These are phyloP conservation scores for Pyrrhosoma nymphula DNA, from an alignment of 2,888 invertebrate genomes.

Conservation along the genomic window DNA sequence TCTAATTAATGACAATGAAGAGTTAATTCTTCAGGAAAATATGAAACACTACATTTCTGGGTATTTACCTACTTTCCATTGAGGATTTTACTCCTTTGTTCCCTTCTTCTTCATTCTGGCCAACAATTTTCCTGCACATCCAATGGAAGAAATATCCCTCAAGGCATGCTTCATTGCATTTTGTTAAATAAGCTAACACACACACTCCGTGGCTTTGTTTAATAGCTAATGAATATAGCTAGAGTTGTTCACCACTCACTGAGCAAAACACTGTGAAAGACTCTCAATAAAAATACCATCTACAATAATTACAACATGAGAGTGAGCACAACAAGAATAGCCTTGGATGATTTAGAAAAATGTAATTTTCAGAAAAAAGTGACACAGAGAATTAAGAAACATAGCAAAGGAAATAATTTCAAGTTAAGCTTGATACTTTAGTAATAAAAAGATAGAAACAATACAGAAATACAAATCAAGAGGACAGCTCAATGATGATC, in stretches of 20 bases:
- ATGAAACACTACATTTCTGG: background rate
- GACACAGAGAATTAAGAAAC: no score
- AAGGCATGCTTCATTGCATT: background rate
- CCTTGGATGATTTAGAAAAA: background rate
- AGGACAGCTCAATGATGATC: no score
- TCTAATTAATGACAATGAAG: background rate
- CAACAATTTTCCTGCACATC: background rate
- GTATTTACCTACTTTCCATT: background rate
- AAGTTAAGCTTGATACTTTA: no score
- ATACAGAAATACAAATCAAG: no score
- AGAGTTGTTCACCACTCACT: background rate
- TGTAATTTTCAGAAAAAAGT: no score
- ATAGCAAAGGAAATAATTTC: no score
- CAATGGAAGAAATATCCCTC: background rate
- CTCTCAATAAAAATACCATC: background rate
- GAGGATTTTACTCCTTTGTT: background rate
- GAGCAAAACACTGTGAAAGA: background rate
- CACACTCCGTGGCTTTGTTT: background rate
- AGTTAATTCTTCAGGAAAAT: background rate
- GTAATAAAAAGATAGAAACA: no score
- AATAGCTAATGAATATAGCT: background rate
- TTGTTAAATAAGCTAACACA: background rate
- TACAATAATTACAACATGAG: background rate
- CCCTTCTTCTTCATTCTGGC: conserved; percentile 11
- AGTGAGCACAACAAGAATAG: background rate